Conservation (phyloP, 2,797 vertebrate species). For the Odontamblyopus rebecca region DNA sequence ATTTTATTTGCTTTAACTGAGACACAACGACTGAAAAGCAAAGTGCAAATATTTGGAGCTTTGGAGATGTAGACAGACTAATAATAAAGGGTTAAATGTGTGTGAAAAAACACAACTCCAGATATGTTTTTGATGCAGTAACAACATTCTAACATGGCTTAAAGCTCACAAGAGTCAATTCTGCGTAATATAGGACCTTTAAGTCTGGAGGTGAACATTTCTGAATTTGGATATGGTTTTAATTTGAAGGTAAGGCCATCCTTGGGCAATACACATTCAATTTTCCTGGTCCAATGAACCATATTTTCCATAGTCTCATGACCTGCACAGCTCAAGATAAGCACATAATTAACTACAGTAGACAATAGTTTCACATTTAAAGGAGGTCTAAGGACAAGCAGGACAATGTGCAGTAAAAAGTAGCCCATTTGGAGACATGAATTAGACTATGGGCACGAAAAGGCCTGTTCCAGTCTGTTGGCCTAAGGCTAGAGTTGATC, state of each 20-base stretch:
- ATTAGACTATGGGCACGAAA: constrained; percentile 2
- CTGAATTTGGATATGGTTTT: neutral
- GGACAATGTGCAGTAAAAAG: neutral
- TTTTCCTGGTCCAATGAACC: neutral
- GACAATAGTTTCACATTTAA: neutral
- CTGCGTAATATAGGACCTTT: no score
- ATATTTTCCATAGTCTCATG: neutral
- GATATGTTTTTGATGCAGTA: no score
- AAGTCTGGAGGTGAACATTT: constrained; percentile 2
- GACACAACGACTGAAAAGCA: no score
- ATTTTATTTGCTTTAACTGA: no score
- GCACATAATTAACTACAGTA: neutral
- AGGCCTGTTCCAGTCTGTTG: neutral
- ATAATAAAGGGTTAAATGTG: no score
- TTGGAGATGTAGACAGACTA: no score
- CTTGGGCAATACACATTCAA: neutral
- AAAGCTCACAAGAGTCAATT: neutral
- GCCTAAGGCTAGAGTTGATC: constrained; percentile 1
- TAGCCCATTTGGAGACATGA: neutral
- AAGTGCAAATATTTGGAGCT: no score
- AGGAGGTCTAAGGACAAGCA: neutral
- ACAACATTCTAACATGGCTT: no score
- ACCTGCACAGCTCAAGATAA: neutral
- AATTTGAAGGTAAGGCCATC: neutral
- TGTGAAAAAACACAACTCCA: no score